phyloP scores from a whole-genome alignment of 2,113 vertebrate genomes.

The Mormyrus iriodes region DNA sequence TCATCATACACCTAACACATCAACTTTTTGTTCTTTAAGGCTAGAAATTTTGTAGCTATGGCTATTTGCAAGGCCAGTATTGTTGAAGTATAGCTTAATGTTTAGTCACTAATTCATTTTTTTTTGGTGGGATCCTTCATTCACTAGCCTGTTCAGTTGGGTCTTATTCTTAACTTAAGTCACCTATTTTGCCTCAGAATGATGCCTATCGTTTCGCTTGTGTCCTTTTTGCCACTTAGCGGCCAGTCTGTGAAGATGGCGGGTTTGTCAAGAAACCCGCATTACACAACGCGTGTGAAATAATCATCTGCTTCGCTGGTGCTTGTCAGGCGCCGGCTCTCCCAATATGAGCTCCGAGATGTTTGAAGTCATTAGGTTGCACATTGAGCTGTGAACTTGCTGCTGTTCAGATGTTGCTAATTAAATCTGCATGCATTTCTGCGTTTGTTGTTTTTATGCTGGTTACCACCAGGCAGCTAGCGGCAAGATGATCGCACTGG shows the following conservation, averaged over 20 bases:
- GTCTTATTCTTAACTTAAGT: neutral
- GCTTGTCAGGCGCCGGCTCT: neutral
- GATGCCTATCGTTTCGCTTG: neutral
- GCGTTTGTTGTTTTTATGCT: neutral
- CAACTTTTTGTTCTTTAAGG: neutral
- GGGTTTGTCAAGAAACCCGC: neutral
- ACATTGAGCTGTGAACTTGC: neutral
- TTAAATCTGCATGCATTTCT: neutral
- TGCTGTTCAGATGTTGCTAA: neutral
- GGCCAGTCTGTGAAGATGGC: neutral
- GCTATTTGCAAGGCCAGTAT: neutral
- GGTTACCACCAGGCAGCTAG: neutral
- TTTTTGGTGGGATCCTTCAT: neutral
- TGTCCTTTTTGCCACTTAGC: neutral
- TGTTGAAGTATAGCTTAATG: neutral
- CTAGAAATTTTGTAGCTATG: neutral
- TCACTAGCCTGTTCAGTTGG: neutral
- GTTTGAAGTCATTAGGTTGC: neutral
- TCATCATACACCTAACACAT: neutral
- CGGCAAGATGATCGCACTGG: neutral
- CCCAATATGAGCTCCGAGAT: neutral
- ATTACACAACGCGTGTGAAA: neutral
- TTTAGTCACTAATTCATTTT: neutral
- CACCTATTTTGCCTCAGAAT: neutral
- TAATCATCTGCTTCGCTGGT: neutral